Evolutionary conservation across 2,113 vertebrate genomes (phyloP).

Genomic region (Saccopteryx leptura): DNA sequence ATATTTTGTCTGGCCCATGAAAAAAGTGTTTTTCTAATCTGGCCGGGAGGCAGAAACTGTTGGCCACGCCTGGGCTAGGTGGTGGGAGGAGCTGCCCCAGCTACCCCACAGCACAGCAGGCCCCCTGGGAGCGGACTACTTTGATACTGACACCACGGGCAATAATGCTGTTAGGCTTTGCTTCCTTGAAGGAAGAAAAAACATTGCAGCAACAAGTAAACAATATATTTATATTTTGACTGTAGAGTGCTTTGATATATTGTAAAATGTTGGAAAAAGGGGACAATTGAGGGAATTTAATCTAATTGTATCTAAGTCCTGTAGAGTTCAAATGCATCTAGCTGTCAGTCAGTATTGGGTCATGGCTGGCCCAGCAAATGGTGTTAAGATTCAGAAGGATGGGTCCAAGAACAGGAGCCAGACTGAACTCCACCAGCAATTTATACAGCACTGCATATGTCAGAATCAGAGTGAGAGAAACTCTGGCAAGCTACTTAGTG

Average conservation of each 20-base stretch:
- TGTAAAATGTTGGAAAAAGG: not conserved
- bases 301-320: not conserved
- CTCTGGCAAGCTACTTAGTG: not conserved
- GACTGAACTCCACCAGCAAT: not conserved
- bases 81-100: not conserved
- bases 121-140: conserved; percentile 14
- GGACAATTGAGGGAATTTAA: not conserved
- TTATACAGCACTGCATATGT: not conserved
- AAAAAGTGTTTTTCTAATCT: no score
- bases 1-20: no score
- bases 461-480: not conserved
- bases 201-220: conserved; percentile 86
- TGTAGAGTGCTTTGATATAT: conserved; percentile 3
- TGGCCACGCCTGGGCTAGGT: not conserved
- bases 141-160: conserved; percentile 73
- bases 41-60: no score
- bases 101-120: conserved; percentile 8
- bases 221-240: not conserved
- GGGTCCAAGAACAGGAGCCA: not conserved
- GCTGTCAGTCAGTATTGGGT: not conserved
- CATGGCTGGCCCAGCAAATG: accelerated
- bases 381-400: not conserved
- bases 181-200: conserved; percentile 87
- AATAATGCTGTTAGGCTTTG: conserved; percentile 87
- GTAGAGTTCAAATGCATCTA: not conserved